phyloP scores from a whole-genome alignment of 1,140 invertebrate genomes.

The Trichomalopsis sarcophagae region DNA sequence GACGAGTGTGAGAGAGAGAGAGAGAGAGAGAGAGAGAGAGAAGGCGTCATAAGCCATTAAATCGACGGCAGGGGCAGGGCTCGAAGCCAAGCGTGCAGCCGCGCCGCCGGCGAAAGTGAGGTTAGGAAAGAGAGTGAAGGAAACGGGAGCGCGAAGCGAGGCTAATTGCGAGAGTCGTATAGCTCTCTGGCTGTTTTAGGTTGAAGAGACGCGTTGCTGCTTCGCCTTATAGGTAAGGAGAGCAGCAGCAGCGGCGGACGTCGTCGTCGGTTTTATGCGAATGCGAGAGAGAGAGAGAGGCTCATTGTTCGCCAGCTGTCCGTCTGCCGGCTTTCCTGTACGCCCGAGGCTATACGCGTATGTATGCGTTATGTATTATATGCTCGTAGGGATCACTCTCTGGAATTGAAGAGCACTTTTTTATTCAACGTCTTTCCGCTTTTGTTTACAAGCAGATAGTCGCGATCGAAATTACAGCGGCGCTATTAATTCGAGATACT shows the following conservation, averaged over 20 bases:
- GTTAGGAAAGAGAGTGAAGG: conserved; percentile 37
- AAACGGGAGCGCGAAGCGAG: conserved; percentile 31
- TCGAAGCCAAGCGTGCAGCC: conserved; percentile 9
- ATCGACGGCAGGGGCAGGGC: not conserved
- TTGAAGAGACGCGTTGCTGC: not conserved
- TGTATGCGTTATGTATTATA: not conserved
- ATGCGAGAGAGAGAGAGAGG: not conserved
- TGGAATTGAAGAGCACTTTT: not conserved
- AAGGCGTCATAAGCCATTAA: conserved; percentile 39
- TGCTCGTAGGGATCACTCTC: not conserved
- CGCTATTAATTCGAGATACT: not conserved
- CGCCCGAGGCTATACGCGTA: not conserved
- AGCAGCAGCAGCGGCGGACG: not conserved
- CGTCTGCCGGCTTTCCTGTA: not conserved
- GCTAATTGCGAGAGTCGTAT: conserved; percentile 45
- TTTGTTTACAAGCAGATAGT: not conserved
- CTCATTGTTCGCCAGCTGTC: conserved; percentile 23
- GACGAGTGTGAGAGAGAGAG: no score
- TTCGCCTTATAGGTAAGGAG: conserved; percentile 10
- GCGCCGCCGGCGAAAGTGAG: conserved; percentile 5
- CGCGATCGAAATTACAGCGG: not conserved
- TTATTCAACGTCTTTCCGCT: not conserved
- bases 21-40: not conserved
- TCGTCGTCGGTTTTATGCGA: not conserved
- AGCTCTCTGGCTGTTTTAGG: not conserved